Percentiles rank a stretch among this genome's conserved stretches.
phyloP scores from a whole-genome alignment of 1,140 invertebrate genomes.

The Drosophila repleta region DNA sequence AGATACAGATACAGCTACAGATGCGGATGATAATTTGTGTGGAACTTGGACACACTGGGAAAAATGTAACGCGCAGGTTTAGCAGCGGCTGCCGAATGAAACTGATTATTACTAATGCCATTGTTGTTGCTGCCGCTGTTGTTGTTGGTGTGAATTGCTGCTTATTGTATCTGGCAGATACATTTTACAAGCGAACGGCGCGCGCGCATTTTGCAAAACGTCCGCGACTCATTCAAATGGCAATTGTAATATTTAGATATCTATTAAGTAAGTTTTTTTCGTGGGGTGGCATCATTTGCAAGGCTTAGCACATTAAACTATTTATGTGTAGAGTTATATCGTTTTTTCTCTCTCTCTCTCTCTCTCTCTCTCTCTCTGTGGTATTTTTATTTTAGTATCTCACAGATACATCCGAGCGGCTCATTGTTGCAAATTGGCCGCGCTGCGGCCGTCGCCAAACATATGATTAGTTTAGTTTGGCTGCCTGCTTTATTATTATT shows the following conservation, averaged over 20 bases:
- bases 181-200: constrained; percentile 37
- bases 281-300: constrained; percentile 73
- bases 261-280: constrained; percentile 46
- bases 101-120: constrained; percentile 78
- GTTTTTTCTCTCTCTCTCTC: not conserved
- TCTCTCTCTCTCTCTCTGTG: not conserved
- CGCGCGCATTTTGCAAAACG: constrained; percentile 50
- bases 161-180: constrained; percentile 78
- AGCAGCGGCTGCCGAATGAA: constrained; percentile 70
- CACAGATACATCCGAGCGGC: constrained; percentile 50
- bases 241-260: constrained; percentile 57
- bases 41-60: constrained; percentile 63
- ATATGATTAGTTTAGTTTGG: constrained; percentile 76
- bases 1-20: constrained; percentile 21
- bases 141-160: constrained; percentile 69
- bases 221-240: constrained; percentile 45
- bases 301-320: constrained; percentile 80
- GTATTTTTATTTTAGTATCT: constrained; percentile 50
- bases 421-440: constrained; percentile 73
- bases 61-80: constrained; percentile 76
- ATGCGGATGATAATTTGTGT: constrained; percentile 39
- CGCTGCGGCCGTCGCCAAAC: constrained; percentile 45
- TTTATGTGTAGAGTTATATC: constrained; percentile 73
- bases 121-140: constrained; percentile 35
- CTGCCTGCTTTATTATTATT: constrained; percentile 66